Percentiles rank a stretch among this genome's conserved stretches.
phyloP scores from a whole-genome alignment of 2,888 invertebrate genomes.

The Gymnocheta viridis region DNA sequence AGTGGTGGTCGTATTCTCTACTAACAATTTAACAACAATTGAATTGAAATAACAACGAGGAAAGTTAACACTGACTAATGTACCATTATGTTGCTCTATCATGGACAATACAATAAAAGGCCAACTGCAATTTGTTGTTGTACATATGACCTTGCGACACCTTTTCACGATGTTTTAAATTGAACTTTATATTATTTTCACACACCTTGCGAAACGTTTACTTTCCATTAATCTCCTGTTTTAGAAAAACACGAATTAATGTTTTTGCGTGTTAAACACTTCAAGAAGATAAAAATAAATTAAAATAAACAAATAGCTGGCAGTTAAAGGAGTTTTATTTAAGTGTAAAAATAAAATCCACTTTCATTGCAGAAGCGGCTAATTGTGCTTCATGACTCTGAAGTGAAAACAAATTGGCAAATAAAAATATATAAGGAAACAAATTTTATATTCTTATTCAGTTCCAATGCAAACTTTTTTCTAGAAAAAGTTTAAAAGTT shows the following conservation, averaged over 20 bases:
- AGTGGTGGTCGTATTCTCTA: neutral
- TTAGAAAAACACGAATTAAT: neutral
- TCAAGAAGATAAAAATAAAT: neutral
- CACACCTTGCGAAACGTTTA: neutral
- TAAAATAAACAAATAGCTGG: neutral
- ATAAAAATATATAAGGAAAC: too few relatives aligned
- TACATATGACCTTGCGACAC: constrained; percentile 36
- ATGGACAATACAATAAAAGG: neutral
- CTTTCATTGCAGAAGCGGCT: too few relatives aligned
- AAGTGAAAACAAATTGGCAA: too few relatives aligned
- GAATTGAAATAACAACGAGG: neutral
- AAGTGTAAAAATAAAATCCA: too few relatives aligned
- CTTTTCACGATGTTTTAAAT: constrained; percentile 7
- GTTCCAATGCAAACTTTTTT: too few relatives aligned
- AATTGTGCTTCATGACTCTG: too few relatives aligned
- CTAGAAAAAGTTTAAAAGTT: too few relatives aligned
- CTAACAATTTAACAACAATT: neutral
- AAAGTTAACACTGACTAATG: constrained; percentile 59
- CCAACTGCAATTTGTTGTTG: neutral
- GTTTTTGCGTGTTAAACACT: too few relatives aligned
- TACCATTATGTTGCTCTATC: constrained; percentile 39
- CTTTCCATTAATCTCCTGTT: neutral
- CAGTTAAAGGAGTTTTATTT: too few relatives aligned
- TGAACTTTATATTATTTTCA: neutral
- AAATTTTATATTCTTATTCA: too few relatives aligned